Evolutionary conservation across 2,888 invertebrate species (phyloP), one percentile per base, ranked within the genome.

Genomic region (Griposia aprilina): DNA sequence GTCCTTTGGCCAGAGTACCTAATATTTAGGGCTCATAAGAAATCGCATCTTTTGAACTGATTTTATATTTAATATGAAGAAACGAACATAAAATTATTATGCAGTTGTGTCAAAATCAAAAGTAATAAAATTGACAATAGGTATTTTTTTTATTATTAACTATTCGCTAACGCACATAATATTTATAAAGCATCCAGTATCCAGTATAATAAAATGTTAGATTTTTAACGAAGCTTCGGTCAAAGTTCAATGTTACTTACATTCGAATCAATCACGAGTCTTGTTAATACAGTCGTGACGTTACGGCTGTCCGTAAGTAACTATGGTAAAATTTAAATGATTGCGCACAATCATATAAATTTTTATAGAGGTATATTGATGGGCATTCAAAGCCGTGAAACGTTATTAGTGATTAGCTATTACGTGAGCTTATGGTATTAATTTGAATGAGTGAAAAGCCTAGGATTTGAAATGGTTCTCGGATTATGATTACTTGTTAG

Each of bases 211-310:
- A 78, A 74, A 86, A 81, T 81, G 71, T 72, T 77, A 74, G 71
- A 73, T 82, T 81, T 84, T 78, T 71, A 82, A 85, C 82, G 80
- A 81, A 81, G 78, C 76, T 63, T 26, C 36, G 86, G 87, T 88
- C 84, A 89, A 78, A 89, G 89, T 86, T 89, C 89, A 89, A 89
- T 87, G 87, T 80, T 82, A 81, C 77, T 68, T 81, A 71, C 79
- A 75, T 78, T 76, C 75, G 65, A 85, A 85, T 83, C 73, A 78
- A 80, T 76, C 72, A 84, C 84, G 70, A 55, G 79, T 79, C 84
- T 84, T 76, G 82, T 82, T 79, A 80, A 68, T 79, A 65, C 48
- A 66, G 68, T 83, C 83, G 83, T 83, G 83, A 83, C 71, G 73
- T 74, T 81, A 36, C 69, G 66, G 59, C 66, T 57, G 70, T 81